Base-by-base conservation (phyloP, 2,888 invertebrate species). In the Idaea dimidiata region DNA sequence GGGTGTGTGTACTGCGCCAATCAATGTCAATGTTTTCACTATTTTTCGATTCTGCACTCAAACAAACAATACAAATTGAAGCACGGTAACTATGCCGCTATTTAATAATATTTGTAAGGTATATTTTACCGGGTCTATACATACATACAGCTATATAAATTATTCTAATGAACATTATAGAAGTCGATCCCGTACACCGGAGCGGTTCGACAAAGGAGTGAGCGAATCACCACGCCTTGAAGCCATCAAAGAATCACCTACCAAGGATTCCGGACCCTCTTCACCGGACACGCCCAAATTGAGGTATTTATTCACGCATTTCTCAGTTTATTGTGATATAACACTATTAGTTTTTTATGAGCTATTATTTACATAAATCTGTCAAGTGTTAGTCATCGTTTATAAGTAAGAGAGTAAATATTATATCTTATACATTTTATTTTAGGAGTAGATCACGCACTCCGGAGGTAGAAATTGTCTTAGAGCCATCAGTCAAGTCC, bases 131-230 rank as follows among this genome's bases (percentile, higher is more conserved):
- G 24, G 24, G 24, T 1, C 24, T 24, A 24, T 24, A 24, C 24
- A 5, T 1, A 1, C 5, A 24, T 24, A 24, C 24, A 5, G 24
- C 24, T 3, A 24, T 24, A 24, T 24, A 1, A 24, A 24, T 3
- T 24, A 24, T 3, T 24, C 24, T 3, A 24, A 24, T 24, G 5
- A 24, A 24, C 24, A 24, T 24, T 24, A 63, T 65, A 88, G 87
- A 66, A 86, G 83, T 64, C 77, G 84, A 60, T 87, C 88, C 5
- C 84, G 83, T 6, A 91, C 91, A 0, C 91, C 91, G 0, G 89
- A 90, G 16, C 72, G 83, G 16, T 60, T 73, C 16, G 83, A 84
- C 0, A 84, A 78, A 60, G 62, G 63, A 1, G 66, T 80, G 0
- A 70, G 72, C 6, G 87, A 84, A 61, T 82, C 86, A 0, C 84